A percentile compares a stretch with the other conserved stretches of the same genome.
Conservation (phyloP, 1,140 invertebrate species). For the Homarus americanus region DNA sequence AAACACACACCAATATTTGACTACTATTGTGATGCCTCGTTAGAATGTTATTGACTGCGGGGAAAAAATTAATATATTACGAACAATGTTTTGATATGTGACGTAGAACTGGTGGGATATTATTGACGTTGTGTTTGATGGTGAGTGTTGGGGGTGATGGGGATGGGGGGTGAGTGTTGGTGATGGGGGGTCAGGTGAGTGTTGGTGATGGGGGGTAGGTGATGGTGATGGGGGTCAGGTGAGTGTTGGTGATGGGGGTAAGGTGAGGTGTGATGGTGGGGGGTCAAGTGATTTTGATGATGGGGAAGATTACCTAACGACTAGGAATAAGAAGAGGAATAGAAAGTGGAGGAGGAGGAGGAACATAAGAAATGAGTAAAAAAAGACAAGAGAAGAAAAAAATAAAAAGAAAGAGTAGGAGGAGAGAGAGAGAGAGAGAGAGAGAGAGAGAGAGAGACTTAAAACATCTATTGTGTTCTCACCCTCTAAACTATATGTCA, state of each 20-base stretch:
- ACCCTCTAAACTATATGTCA: too few species aligned
- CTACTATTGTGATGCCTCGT: neutral
- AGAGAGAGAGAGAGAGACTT: too few species aligned
- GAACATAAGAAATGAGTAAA: neutral
- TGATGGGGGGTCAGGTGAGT: too few species aligned
- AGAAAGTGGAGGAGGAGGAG: too few species aligned
- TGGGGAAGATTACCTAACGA: neutral
- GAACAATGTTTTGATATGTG: neutral
- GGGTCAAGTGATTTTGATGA: neutral
- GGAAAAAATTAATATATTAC: neutral
- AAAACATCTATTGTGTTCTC: neutral
- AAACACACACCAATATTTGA: neutral
- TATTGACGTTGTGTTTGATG: neutral
- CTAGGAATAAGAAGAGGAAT: neutral
- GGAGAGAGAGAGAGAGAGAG: neutral
- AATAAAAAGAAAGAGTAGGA: too few species aligned
- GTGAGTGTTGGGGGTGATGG: too few species aligned
- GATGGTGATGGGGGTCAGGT: too few species aligned
- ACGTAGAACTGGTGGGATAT: neutral
- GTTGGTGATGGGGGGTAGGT: too few species aligned
- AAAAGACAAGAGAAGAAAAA: too few species aligned
- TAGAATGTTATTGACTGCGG: neutral
- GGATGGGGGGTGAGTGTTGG: too few species aligned
- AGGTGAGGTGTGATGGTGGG: too few species aligned
- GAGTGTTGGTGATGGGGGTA: too few species aligned